Evolutionary conservation across 1,140 invertebrate genomes (phyloP).

Genomic region (Wiebesia pumilae): DNA sequence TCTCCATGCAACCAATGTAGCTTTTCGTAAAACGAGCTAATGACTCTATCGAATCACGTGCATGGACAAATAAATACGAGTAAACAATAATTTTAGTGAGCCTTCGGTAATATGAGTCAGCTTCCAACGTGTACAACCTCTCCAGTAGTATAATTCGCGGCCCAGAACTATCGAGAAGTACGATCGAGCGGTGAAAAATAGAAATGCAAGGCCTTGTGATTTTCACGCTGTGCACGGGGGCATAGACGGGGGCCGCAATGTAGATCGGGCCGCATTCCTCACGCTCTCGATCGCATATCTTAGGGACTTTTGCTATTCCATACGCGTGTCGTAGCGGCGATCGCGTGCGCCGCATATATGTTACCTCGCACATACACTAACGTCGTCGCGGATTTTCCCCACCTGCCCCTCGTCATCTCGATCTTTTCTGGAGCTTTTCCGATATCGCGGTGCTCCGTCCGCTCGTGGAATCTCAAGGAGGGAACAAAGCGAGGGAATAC

Average conservation of each 20-base stretch:
- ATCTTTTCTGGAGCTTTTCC: constrained; percentile 38
- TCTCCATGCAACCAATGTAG: too few species aligned
- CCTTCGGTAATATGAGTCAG: too few species aligned
- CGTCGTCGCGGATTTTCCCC: constrained; percentile 50
- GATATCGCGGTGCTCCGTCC: constrained; percentile 5
- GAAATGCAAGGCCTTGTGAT: too few species aligned
- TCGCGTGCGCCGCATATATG: constrained; percentile 70
- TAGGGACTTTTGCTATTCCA: constrained; percentile 72
- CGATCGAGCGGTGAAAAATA: too few species aligned
- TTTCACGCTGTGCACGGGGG: neutral
- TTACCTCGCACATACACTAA: constrained; percentile 53
- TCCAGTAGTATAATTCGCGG: too few species aligned
- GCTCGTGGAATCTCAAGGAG: constrained; percentile 28
- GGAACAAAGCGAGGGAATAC: neutral
- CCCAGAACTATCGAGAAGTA: too few species aligned
- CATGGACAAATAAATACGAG: too few species aligned
- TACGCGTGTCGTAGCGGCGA: constrained; percentile 61
- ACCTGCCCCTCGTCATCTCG: neutral
- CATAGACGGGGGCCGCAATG: neutral
- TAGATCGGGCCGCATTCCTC: constrained; percentile 63
- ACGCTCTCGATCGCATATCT: constrained; percentile 64
- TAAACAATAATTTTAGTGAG: too few species aligned
- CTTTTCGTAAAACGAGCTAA: too few species aligned
- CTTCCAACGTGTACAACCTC: too few species aligned
- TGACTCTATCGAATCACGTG: too few species aligned